These are phyloP conservation scores for Drosophila triauraria DNA, from an alignment of 1,140 invertebrate genomes.

Conservation along the genomic window DNA sequence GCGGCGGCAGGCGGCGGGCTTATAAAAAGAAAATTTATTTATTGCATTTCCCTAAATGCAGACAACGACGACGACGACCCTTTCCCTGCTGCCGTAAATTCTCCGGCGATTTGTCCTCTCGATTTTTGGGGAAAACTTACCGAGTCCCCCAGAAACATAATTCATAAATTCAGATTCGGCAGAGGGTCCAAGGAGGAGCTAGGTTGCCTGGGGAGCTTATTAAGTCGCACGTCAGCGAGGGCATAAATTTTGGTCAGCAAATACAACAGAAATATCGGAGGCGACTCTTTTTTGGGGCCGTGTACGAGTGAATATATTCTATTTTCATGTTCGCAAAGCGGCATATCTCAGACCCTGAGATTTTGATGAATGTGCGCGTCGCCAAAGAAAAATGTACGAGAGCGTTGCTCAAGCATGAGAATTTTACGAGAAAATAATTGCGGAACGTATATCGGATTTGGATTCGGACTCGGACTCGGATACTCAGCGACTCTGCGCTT, in stretches of 20 bases:
- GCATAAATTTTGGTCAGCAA: conserved; percentile 73
- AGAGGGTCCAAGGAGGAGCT: conserved; percentile 4
- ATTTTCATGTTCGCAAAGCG: conserved; percentile 64
- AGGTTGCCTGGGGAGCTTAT: conserved; percentile 52
- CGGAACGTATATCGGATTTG: conserved; percentile 62
- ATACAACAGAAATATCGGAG: conserved; percentile 44
- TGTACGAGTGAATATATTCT: conserved; percentile 55
- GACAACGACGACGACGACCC: conserved; percentile 19
- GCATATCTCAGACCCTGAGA: conserved; percentile 55
- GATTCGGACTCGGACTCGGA: neutral
- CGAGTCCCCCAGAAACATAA: conserved; percentile 43
- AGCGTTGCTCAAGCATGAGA: conserved; percentile 79
- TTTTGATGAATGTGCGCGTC: conserved; percentile 82
- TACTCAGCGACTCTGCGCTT: conserved; percentile 25
- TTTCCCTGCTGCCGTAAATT: conserved; percentile 44
- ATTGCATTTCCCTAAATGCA: conserved; percentile 54
- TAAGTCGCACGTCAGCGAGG: conserved; percentile 76
- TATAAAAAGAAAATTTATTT: conserved; percentile 75
- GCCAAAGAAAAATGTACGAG: conserved; percentile 81
- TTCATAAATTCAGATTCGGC: conserved; percentile 60
- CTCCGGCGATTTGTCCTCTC: conserved; percentile 44
- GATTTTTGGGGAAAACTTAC: conserved; percentile 27
- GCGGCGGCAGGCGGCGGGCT: conserved; percentile 4
- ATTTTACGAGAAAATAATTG: conserved; percentile 84
- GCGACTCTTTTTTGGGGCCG: conserved; percentile 21